These are phyloP conservation scores for Lydus trimaculatus DNA, from an alignment of 2,888 invertebrate species.

Conservation along the genomic window DNA sequence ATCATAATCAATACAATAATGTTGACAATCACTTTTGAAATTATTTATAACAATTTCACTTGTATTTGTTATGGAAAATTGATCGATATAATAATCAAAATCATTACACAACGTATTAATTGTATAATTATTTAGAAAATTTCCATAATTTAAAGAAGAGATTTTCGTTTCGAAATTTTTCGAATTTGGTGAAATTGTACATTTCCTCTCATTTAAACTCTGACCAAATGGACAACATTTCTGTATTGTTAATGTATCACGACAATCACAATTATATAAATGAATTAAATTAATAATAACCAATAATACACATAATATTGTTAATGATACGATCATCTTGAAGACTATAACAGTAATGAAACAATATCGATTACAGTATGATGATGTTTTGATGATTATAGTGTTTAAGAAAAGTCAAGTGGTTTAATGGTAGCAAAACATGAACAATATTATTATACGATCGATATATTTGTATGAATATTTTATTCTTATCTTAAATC, in stretches of 20 bases:
- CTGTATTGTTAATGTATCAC: neutral
- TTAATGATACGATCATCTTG: constrained; percentile 12
- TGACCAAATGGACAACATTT: constrained; percentile 11
- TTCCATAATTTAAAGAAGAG: neutral
- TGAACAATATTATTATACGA: no score
- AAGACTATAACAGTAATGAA: constrained; percentile 3
- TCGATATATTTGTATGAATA: no score
- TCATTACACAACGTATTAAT: neutral
- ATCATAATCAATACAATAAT: constrained; percentile 3
- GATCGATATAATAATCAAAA: neutral
- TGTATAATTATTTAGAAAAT: neutral
- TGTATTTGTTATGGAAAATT: neutral
- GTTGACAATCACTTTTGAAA: neutral
- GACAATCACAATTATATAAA: neutral
- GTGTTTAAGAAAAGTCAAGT: neutral
- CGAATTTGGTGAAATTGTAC: neutral
- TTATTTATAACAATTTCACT: neutral
- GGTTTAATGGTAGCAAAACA: no score
- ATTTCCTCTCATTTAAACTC: neutral
- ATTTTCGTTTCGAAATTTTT: neutral
- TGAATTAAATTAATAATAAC: neutral
- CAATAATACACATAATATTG: neutral
- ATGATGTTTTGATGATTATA: neutral
- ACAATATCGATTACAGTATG: neutral
- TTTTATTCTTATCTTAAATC: no score